Evolutionary conservation across 1,140 invertebrate genomes (phyloP).

Genomic region (Tenebrio molitor): DNA sequence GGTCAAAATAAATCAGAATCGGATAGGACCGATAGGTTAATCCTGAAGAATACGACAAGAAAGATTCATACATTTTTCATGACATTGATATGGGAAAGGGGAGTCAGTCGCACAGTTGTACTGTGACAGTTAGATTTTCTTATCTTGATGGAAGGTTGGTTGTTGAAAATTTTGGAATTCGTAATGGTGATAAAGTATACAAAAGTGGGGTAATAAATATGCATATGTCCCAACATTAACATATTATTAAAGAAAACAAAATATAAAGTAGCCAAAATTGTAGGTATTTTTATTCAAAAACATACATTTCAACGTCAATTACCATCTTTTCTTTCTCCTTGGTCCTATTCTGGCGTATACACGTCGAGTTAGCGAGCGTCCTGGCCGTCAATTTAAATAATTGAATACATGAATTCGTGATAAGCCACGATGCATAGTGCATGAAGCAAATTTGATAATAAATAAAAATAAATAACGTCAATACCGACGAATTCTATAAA

Average conservation of each 20-base stretch:
- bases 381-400: constrained; percentile 64
- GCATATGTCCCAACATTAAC: constrained; percentile 49
- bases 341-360: constrained; percentile 47
- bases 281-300: constrained; percentile 58
- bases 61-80: constrained; percentile 22
- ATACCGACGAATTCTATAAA: constrained; percentile 63
- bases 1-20: constrained; percentile 15
- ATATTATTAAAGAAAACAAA: constrained; percentile 55
- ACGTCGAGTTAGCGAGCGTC: constrained; percentile 50
- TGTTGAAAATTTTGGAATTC: constrained; percentile 38
- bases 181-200: constrained; percentile 31
- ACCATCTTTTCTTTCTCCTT: constrained; percentile 58
- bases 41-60: background rate
- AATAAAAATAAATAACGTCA: constrained; percentile 66
- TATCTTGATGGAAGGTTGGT: constrained; percentile 32
- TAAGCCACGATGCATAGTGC: constrained; percentile 65
- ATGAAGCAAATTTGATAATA: constrained; percentile 67
- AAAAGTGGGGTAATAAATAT: constrained; percentile 48
- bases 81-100: background rate
- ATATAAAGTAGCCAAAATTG: constrained; percentile 56
- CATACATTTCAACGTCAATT: constrained; percentile 61
- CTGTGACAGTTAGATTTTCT: constrained; percentile 34
- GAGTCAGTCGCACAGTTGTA: background rate
- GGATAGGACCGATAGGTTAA: constrained; percentile 1
- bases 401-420: constrained; percentile 67